Percentiles rank a stretch among this genome's conserved stretches.
Evolutionary conservation across 2,113 vertebrate species (phyloP).

Genomic region (Myocastor coypus): DNA sequence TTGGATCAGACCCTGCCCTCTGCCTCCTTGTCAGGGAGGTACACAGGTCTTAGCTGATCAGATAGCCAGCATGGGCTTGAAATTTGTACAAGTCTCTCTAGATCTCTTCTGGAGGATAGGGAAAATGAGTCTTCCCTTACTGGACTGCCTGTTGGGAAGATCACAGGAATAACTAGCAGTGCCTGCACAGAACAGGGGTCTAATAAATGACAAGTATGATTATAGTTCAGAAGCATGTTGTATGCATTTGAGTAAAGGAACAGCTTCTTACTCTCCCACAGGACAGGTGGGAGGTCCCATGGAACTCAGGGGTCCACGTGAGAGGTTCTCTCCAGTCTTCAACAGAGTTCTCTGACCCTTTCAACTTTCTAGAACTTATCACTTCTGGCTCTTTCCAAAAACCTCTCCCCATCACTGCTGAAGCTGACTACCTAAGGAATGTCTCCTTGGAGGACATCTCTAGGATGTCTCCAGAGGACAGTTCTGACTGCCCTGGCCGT

Average conservation of each 20-base stretch:
- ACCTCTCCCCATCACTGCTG: neutral
- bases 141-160: neutral
- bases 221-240: neutral
- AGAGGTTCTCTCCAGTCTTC: neutral
- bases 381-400: neutral
- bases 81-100: neutral
- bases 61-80: neutral
- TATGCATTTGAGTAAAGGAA: neutral
- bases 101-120: neutral
- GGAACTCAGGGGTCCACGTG: neutral
- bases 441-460: neutral
- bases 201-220: neutral
- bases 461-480: neutral
- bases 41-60: neutral
- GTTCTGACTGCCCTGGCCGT: neutral
- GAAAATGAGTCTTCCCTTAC: neutral
- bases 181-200: neutral
- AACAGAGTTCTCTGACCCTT: neutral
- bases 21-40: neutral
- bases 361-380: neutral
- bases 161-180: neutral
- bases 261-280: neutral
- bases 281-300: neutral
- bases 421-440: neutral
- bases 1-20: neutral